A percentile compares a stretch with the other conserved stretches of the same genome.
Conservation (phyloP, 2,797 vertebrate species). For the Kryptopterus vitreolus region DNA sequence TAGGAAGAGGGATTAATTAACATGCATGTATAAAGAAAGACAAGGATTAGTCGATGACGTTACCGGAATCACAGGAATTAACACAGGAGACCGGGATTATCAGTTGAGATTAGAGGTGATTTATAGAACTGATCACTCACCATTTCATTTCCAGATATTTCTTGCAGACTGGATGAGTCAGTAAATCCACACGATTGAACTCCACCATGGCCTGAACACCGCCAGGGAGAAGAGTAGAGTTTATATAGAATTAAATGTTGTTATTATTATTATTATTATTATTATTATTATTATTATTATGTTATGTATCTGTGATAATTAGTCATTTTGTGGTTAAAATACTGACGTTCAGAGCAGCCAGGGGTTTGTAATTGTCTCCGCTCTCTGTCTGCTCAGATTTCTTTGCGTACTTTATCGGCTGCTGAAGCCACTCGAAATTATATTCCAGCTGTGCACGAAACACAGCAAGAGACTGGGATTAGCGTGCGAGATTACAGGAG, state of each 20-base stretch:
- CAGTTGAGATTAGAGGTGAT: no score
- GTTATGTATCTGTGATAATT: no score
- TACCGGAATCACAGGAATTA: no score
- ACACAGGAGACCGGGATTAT: no score
- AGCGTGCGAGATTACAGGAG: background rate
- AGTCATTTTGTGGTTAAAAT: no score
- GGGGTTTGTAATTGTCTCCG: constrained; percentile 71
- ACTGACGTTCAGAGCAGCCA: constrained; percentile 82
- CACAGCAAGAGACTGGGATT: background rate
- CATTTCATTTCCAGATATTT: constrained; percentile 89
- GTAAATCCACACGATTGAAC: constrained; percentile 79
- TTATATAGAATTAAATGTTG: background rate
- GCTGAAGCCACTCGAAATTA: constrained; percentile 83
- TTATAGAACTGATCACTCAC: no score
- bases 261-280: background rate
- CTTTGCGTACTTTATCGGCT: constrained; percentile 71
- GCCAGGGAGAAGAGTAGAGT: background rate
- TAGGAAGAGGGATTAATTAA: no score
- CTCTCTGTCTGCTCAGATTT: constrained; percentile 48
- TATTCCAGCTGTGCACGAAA: constrained; percentile 75
- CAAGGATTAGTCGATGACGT: no score
- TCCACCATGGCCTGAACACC: constrained; percentile 78
- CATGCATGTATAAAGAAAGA: no score
- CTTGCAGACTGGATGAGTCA: constrained; percentile 84
- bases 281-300: no score